Percentiles rank a stretch among this genome's conserved stretches.
phyloP scores from a whole-genome alignment of 2,797 vertebrate species.

The Danio aesculapii region DNA sequence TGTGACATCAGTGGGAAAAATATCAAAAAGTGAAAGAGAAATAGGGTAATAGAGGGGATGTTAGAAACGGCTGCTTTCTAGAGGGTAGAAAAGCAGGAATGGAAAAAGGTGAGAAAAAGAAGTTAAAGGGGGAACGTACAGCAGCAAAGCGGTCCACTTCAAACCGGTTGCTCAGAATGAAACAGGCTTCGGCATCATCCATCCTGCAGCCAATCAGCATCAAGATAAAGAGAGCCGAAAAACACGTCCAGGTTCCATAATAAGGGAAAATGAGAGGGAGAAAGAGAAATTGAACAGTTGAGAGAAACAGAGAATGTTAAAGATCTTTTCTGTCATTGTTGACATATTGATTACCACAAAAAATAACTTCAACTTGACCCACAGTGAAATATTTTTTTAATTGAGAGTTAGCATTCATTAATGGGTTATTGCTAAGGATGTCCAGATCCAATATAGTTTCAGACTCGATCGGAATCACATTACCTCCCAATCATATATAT shows the following conservation, averaged over 20 bases:
- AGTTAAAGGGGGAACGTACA: constrained; percentile 73
- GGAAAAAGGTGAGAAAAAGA: background rate
- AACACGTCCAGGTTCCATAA: constrained; percentile 44
- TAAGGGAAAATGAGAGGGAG: background rate
- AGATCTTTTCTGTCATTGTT: background rate
- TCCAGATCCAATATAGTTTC: too few relatives aligned
- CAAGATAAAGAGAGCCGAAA: constrained; percentile 33
- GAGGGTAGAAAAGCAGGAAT: constrained; percentile 10
- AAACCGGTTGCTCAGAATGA: constrained; percentile 88
- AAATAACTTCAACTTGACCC: background rate
- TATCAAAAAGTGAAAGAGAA: background rate
- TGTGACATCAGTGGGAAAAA: constrained; percentile 2
- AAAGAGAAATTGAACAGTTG: constrained; percentile 16
- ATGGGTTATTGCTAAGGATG: too few relatives aligned
- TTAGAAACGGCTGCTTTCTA: background rate
- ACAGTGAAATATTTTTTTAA: background rate
- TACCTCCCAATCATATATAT: too few relatives aligned
- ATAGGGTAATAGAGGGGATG: background rate
- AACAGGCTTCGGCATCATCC: constrained; percentile 89
- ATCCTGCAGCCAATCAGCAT: constrained; percentile 77
- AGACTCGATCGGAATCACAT: too few relatives aligned
- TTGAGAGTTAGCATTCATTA: background rate
- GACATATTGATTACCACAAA: background rate
- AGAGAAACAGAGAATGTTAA: constrained; percentile 36
- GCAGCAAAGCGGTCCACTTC: constrained; percentile 89